These are phyloP conservation scores for Acestrorhynchus altus DNA, from an alignment of 2,797 vertebrate genomes.

Conservation along the genomic window DNA sequence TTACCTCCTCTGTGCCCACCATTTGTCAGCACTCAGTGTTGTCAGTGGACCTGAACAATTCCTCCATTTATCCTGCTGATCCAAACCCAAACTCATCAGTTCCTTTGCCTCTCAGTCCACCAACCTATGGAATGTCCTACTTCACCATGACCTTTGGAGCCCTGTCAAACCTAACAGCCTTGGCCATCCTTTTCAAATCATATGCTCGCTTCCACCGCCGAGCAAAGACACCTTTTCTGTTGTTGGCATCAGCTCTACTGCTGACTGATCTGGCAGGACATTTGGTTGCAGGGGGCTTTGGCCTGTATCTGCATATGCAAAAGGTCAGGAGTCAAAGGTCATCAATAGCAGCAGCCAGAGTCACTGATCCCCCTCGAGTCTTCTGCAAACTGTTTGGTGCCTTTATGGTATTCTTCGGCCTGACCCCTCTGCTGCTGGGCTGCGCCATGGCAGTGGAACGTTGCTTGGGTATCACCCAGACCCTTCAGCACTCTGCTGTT, in stretches of 20 bases:
- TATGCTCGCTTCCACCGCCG: constrained; percentile 59
- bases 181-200: constrained; percentile 70
- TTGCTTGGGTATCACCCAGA: constrained; percentile 74
- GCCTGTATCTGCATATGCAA: constrained; percentile 69
- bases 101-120: neutral
- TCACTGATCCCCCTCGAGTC: neutral
- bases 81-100: constrained; percentile 50
- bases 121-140: constrained; percentile 68
- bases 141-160: constrained; percentile 77
- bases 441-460: constrained; percentile 79
- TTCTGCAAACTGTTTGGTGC: constrained; percentile 75
- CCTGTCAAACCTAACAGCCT: constrained; percentile 74
- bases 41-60: constrained; percentile 60
- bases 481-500: constrained; percentile 68
- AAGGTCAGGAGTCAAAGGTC: constrained; percentile 34
- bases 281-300: constrained; percentile 73
- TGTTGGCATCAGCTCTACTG: constrained; percentile 72
- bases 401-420: constrained; percentile 78
- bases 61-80: constrained; percentile 23
- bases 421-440: constrained; percentile 73
- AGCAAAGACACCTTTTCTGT: constrained; percentile 73
- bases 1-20: constrained; percentile 34
- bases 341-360: neutral
- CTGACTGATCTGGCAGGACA: constrained; percentile 75
- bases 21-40: constrained; percentile 45